Conservation (phyloP, 2,888 invertebrate genomes). For the Nemoura dubitans region DNA sequence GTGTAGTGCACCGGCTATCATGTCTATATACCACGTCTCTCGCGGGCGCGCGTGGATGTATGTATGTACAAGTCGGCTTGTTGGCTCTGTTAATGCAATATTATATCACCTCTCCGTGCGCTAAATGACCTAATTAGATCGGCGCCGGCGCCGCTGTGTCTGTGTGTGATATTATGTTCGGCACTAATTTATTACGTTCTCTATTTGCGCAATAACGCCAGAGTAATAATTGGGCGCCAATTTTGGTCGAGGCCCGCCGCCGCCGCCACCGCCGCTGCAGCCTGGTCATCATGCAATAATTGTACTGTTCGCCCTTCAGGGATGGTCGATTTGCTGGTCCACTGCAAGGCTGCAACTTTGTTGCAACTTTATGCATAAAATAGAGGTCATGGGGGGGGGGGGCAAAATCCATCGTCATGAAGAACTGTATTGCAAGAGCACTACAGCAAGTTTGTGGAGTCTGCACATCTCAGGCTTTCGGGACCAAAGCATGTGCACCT, state of each 20-base stretch:
- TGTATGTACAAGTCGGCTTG: not conserved
- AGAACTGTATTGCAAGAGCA: no score
- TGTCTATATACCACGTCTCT: not conserved
- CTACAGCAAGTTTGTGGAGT: no score
- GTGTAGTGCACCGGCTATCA: not conserved
- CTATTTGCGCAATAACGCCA: not conserved
- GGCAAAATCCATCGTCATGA: no score
- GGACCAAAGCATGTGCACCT: no score
- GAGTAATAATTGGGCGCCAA: not conserved
- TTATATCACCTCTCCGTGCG: not conserved
- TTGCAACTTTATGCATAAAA: no score
- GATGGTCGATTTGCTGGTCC: no score
- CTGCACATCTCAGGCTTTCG: no score
- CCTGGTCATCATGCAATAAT: not conserved
- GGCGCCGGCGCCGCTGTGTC: not conserved
- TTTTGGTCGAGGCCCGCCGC: no score
- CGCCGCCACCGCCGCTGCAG: no score
- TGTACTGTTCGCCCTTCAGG: no score
- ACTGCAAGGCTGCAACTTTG: no score
- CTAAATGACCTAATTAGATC: conserved; percentile 3
- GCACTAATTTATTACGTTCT: not conserved
- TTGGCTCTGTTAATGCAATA: conserved; percentile 4
- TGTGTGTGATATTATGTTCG: not conserved
- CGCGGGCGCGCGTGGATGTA: not conserved
- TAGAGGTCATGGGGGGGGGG: no score